Evolutionary conservation across 23 tunicate genomes (phyloP), one percentile per base, ranked within the genome.

Genomic region (Phallusia fumigata): DNA sequence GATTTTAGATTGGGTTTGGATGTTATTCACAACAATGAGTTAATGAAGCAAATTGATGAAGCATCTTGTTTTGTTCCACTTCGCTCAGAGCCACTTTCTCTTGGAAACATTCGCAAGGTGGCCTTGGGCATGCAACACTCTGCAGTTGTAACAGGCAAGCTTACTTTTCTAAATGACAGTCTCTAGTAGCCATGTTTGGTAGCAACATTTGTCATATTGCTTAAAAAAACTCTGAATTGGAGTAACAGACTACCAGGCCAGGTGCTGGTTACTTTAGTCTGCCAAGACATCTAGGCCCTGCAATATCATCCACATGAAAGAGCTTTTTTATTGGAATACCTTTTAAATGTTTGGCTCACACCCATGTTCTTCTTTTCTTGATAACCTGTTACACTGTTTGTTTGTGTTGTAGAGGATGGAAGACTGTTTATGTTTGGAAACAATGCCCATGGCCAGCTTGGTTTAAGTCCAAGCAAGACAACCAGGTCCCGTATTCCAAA

Each of bases 111-210:
- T 76, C 13, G 72, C 13, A 87, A 75, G 32, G 87, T 94, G 13
- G 89, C 98, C 0, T 31, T 89, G 33, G 98, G 98, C 33, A 76
- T 89, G 90, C 98, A 94, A 50, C 98, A 94, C 53, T 88, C 94
- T 22, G 94, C 90, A 0, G 84, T 89, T 53, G 83, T 94, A 28
- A 89, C 82, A 31, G 89, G 98, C 84, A 33, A n/a, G 69, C 28
- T 58, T n/a, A n/a, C n/a, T n/a, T n/a, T n/a, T n/a, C n/a, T n/a
- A n/a, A n/a, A n/a, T n/a, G n/a, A n/a, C n/a, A n/a, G n/a, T n/a
- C n/a, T n/a, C n/a, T n/a, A n/a, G n/a, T n/a, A n/a, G n/a, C n/a
- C n/a, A n/a, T n/a, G n/a, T n/a, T n/a, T n/a, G n/a, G n/a, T n/a
- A n/a, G n/a, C n/a, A n/a, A n/a, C n/a, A n/a, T n/a, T n/a, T n/a